A percentile compares a stretch with the other conserved stretches of the same genome.
These are phyloP conservation scores for Glyptemys insculpta DNA, from an alignment of 2,797 vertebrate species.

Conservation along the genomic window DNA sequence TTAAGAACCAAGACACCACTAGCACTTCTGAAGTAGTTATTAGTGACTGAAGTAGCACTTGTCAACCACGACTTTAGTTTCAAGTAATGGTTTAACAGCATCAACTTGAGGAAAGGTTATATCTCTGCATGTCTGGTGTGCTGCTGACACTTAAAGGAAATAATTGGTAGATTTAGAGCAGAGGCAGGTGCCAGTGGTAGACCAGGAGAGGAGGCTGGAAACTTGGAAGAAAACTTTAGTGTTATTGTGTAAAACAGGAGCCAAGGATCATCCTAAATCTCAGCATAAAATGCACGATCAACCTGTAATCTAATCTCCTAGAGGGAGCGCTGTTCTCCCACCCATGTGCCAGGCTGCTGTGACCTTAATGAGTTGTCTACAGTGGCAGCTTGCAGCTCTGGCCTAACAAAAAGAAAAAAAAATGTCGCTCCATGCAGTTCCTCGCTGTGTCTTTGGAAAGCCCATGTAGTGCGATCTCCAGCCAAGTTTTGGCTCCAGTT, in stretches of 20 bases:
- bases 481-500: conserved; percentile 15
- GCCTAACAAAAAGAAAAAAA: conserved; percentile 28
- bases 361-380: conserved; percentile 14
- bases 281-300: not conserved
- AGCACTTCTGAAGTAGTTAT: conserved; percentile 82
- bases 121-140: conserved; percentile 67
- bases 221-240: not conserved
- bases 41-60: conserved; percentile 80
- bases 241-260: conserved; percentile 28
- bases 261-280: not conserved
- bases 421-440: conserved; percentile 7
- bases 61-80: conserved; percentile 81
- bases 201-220: conserved; percentile 38
- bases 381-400: conserved; percentile 16
- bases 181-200: conserved; percentile 55
- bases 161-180: conserved; percentile 81
- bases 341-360: accelerated
- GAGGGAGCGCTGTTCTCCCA: not conserved
- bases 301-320: not conserved
- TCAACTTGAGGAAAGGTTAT: conserved; percentile 80
- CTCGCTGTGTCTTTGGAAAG: conserved; percentile 29
- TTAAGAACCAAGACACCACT: conserved; percentile 75
- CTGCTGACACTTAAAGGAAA: conserved; percentile 81
- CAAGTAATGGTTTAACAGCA: conserved; percentile 82
- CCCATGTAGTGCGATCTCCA: not conserved